phyloP scores from a whole-genome alignment of 2,888 invertebrate species.

The Serrognathus titanus region DNA sequence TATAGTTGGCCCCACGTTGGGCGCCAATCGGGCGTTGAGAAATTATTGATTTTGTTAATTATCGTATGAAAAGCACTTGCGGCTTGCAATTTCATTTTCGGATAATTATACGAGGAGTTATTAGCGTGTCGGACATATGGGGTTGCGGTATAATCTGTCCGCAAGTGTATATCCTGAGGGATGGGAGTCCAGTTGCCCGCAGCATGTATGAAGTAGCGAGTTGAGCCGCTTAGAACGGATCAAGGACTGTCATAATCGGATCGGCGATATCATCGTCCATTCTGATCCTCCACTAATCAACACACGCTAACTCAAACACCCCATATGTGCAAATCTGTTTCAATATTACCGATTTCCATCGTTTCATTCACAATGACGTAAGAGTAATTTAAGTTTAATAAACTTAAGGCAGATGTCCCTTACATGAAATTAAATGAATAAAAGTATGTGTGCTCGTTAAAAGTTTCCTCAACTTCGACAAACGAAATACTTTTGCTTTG shows the following conservation, averaged over 20 bases:
- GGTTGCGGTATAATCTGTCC: slow-evolving; percentile 26
- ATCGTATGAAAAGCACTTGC: no score
- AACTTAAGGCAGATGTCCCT: no score
- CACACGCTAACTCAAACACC: slow-evolving; percentile 26
- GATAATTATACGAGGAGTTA: slow-evolving; percentile 1
- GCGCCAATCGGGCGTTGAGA: no score
- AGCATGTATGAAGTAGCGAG: slow-evolving; percentile 34
- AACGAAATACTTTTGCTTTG: slow-evolving; percentile 14
- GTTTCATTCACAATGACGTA: no score
- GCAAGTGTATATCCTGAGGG: slow-evolving; percentile 26
- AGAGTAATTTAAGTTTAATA: no score
- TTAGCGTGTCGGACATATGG: slow-evolving; percentile 24
- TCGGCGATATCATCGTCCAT: slow-evolving; percentile 28
- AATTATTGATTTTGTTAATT: no score
- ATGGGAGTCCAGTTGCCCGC: slow-evolving; percentile 25
- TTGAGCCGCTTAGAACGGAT: slow-evolving; percentile 34
- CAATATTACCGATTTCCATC: neutral
- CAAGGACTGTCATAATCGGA: slow-evolving; percentile 33
- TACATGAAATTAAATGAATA: no score
- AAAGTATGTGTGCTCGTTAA: no score
- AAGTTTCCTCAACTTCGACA: slow-evolving; percentile 9
- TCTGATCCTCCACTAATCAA: slow-evolving; percentile 29
- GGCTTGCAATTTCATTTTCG: slow-evolving; percentile 4
- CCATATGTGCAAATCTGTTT: slow-evolving; percentile 22
- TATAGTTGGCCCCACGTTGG: no score